A percentile compares a stretch with the other conserved stretches of the same genome.
phyloP scores from a whole-genome alignment of 2,888 invertebrate genomes.

The Lithophane semibrunnea region DNA sequence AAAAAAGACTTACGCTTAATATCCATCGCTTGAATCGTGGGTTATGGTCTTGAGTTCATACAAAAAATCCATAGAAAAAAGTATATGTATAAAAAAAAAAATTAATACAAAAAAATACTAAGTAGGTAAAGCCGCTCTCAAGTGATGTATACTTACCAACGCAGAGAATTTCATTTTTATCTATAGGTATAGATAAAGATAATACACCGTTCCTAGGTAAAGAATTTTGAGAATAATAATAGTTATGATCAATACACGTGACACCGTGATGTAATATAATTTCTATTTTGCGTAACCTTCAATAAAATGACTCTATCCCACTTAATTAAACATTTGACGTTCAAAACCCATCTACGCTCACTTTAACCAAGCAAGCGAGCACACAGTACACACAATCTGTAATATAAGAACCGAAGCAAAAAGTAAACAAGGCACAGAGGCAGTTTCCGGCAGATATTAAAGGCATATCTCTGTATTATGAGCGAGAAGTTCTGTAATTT shows the following conservation, averaged over 20 bases:
- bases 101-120: no score
- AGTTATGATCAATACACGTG: background rate
- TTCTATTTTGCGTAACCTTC: background rate
- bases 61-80: no score
- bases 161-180: no score
- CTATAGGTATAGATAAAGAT: background rate
- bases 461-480: constrained; percentile 91
- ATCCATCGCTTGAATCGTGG: no score
- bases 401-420: constrained; percentile 88
- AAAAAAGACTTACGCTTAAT: no score
- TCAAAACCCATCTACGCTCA: constrained; percentile 50
- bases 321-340: constrained; percentile 48
- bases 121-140: no score
- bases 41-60: no score
- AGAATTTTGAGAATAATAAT: background rate
- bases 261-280: background rate
- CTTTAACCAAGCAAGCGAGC: constrained; percentile 50
- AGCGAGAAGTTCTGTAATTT: constrained; percentile 90
- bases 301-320: background rate
- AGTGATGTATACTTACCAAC: no score
- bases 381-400: constrained; percentile 73
- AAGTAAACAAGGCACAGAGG: constrained; percentile 86
- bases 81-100: no score
- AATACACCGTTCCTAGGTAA: background rate
- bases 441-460: constrained; percentile 90